Percentiles rank a stretch among this genome's conserved stretches.
phyloP scores from a whole-genome alignment of 2,888 invertebrate species.

The Melinaea marsaeus region DNA sequence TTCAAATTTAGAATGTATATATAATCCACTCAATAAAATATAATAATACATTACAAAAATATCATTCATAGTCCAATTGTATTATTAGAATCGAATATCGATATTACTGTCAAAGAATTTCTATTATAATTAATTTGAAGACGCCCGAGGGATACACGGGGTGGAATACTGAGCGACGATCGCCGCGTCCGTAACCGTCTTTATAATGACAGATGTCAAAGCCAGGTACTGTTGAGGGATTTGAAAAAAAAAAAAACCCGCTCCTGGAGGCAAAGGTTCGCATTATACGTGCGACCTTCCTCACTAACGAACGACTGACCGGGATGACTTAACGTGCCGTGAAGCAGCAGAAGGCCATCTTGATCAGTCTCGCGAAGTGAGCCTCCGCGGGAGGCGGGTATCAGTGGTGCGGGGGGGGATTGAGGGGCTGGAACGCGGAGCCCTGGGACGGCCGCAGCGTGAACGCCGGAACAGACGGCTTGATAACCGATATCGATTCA shows the following conservation, averaged over 20 bases:
- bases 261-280: background rate
- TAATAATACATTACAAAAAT: slow-evolving; percentile 4
- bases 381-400: slow-evolving; percentile 32
- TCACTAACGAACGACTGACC: background rate
- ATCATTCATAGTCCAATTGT: background rate
- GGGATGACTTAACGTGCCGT: slow-evolving; percentile 9
- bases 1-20: background rate
- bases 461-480: slow-evolving; percentile 82
- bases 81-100: background rate
- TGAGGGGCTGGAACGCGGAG: slow-evolving; percentile 88
- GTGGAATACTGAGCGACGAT: too few species aligned
- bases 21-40: slow-evolving; percentile 7
- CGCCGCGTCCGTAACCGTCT: too few species aligned
- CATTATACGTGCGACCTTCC: too few species aligned
- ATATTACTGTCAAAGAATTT: background rate
- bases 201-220: background rate
- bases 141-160: too few species aligned
- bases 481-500: slow-evolving; percentile 65
- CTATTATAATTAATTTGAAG: background rate
- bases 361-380: slow-evolving; percentile 28
- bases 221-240: background rate
- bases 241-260: background rate
- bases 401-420: slow-evolving; percentile 36
- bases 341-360: slow-evolving; percentile 27
- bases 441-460: slow-evolving; percentile 87